phyloP scores from a whole-genome alignment of 2,888 invertebrate genomes.

The Sinopyrophorus schimmeli region DNA sequence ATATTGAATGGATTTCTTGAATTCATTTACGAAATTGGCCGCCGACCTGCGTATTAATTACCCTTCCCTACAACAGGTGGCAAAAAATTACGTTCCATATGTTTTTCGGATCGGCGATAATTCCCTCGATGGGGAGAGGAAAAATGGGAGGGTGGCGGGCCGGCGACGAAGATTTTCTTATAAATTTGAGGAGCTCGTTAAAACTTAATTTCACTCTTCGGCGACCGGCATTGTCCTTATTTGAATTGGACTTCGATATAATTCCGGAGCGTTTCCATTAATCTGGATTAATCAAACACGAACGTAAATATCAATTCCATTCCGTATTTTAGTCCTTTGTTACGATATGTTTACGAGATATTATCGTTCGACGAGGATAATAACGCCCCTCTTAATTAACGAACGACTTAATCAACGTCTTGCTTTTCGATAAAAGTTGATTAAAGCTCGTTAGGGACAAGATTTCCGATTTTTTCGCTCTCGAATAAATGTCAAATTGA shows the following conservation, averaged over 20 bases:
- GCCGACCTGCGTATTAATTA: slow-evolving; percentile 40
- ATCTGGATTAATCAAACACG: slow-evolving; percentile 20
- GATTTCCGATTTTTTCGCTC: too few species aligned
- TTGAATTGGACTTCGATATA: slow-evolving; percentile 2
- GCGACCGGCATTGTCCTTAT: not conserved
- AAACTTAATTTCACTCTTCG: slow-evolving; percentile 5
- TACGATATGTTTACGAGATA: too few species aligned
- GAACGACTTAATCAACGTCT: too few species aligned
- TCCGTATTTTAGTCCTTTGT: too few species aligned
- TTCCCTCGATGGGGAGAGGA: too few species aligned
- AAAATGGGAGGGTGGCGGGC: too few species aligned
- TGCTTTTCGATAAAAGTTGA: too few species aligned
- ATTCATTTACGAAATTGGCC: slow-evolving; percentile 43
- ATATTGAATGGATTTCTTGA: slow-evolving; percentile 42
- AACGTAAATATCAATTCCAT: slow-evolving; percentile 14
- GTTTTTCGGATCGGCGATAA: slow-evolving; percentile 5
- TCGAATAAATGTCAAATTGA: too few species aligned
- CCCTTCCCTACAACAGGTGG: slow-evolving; percentile 42
- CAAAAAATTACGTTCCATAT: slow-evolving; percentile 32
- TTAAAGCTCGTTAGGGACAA: too few species aligned
- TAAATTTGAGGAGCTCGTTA: not conserved
- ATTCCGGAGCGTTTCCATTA: slow-evolving; percentile 8
- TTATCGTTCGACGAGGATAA: too few species aligned
- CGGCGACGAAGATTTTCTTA: too few species aligned
- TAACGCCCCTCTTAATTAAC: too few species aligned